Percentiles rank a stretch among this genome's conserved stretches.
Conservation (phyloP, 2,797 vertebrate species). For the Crenuchus spilurus region DNA sequence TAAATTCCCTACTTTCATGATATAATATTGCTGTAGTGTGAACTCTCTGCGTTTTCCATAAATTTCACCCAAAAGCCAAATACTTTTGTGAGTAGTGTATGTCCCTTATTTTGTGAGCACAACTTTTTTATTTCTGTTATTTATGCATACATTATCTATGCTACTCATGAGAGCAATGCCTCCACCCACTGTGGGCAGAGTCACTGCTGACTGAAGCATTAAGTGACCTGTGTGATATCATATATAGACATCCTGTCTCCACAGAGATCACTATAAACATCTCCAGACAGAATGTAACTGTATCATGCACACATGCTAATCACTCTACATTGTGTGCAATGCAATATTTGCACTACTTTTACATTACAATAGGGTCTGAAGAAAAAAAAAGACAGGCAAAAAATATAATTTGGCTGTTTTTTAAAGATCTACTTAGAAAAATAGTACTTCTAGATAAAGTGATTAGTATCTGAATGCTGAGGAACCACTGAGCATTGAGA, state of each 20-base stretch:
- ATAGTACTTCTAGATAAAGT: slow-evolving; percentile 56
- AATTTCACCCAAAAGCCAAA: too few species aligned
- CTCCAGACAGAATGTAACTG: slow-evolving; percentile 38
- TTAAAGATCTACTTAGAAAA: slow-evolving; percentile 51
- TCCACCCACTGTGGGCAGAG: slow-evolving; percentile 22
- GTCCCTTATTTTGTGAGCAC: slow-evolving; percentile 33
- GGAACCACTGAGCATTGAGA: slow-evolving; percentile 15
- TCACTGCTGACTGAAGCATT: slow-evolving; percentile 5
- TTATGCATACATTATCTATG: slow-evolving; percentile 39
- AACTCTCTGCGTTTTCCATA: too few species aligned
- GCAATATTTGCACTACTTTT: slow-evolving; percentile 53
- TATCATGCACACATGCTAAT: slow-evolving; percentile 72
- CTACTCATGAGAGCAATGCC: slow-evolving; percentile 19
- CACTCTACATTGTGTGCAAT: slow-evolving; percentile 63
- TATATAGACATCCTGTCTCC: slow-evolving; percentile 6
- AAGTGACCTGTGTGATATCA: slow-evolving; percentile 27
- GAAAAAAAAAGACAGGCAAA: slow-evolving; percentile 65
- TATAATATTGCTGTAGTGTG: too few species aligned
- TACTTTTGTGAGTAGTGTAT: too few species aligned
- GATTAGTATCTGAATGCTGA: slow-evolving; percentile 47
- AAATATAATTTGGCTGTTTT: slow-evolving; percentile 61
- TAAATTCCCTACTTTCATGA: too few species aligned
- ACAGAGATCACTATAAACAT: slow-evolving; percentile 14
- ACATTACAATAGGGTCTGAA: slow-evolving; percentile 34
- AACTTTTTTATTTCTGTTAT: slow-evolving; percentile 35